A percentile compares a stretch with the other conserved stretches of the same genome.
phyloP scores from a whole-genome alignment of 1,140 invertebrate genomes.

The Alviniconcha marisindica region DNA sequence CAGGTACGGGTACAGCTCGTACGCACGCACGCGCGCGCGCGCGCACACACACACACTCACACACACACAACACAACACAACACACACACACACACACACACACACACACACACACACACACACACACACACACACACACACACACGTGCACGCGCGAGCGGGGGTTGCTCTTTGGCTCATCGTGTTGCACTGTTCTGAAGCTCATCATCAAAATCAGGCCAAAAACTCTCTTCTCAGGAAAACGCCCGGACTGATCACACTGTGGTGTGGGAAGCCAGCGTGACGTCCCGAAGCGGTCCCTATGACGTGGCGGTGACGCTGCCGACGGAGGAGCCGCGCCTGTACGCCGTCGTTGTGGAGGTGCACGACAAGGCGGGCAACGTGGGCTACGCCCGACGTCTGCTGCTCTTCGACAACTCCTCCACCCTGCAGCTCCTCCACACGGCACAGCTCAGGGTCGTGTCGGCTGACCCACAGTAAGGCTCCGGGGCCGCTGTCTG shows the following conservation, averaged over 20 bases:
- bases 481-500: no score
- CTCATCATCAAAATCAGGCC: neutral
- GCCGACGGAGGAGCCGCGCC: neutral
- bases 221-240: neutral
- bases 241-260: neutral
- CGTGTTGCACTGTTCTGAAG: no score
- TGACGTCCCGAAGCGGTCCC: neutral
- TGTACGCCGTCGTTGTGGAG: conserved; percentile 49
- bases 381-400: conserved; percentile 40
- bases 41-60: neutral
- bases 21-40: neutral
- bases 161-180: no score
- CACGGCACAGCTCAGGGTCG: conserved; percentile 15
- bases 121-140: neutral
- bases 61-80: neutral
- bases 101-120: neutral
- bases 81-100: neutral
- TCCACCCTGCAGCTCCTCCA: conserved; percentile 28
- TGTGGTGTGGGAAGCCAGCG: neutral
- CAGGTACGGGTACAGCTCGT: neutral
- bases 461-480: conserved; percentile 34
- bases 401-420: conserved; percentile 54
- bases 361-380: conserved; percentile 53
- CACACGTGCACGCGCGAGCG: no score
- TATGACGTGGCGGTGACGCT: neutral